phyloP scores from a whole-genome alignment of 2,113 vertebrate genomes.

The Siphamia tubifer region DNA sequence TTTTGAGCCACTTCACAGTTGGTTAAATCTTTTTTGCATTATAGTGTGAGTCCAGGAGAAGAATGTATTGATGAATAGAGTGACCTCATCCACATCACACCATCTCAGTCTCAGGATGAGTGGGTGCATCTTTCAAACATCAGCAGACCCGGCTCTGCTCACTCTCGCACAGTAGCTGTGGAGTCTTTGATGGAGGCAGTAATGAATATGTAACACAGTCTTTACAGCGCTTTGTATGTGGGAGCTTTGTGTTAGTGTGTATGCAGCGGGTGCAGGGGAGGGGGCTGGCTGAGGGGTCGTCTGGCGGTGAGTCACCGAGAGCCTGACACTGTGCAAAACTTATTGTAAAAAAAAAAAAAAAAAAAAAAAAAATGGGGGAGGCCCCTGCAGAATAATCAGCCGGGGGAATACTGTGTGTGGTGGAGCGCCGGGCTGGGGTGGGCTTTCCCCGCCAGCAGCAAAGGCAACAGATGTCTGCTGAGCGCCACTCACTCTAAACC shows the following conservation, averaged over 20 bases:
- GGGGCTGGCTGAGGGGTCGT: neutral
- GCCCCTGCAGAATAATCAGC: neutral
- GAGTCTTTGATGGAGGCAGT: conserved; percentile 71
- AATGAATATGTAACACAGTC: conserved; percentile 91
- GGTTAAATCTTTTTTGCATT: neutral
- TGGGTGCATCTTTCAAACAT: conserved; percentile 68
- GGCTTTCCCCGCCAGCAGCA: conserved; percentile 82
- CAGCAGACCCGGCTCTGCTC: neutral
- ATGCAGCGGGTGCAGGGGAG: neutral
- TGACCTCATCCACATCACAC: conserved; percentile 82
- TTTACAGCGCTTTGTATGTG: conserved; percentile 35
- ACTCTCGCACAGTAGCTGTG: neutral
- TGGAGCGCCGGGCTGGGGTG: too few relatives aligned
- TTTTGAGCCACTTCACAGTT: neutral
- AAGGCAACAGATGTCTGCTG: conserved; percentile 95
- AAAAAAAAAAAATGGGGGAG: neutral
- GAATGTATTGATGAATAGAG: neutral
- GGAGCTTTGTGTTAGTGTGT: conserved; percentile 25
- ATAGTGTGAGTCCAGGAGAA: neutral
- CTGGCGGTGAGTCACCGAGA: neutral
- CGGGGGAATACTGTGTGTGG: conserved; percentile 25
- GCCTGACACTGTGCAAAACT: conserved; percentile 17
- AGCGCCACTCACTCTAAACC: conserved; percentile 51
- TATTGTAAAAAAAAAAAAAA: conserved; percentile 24
- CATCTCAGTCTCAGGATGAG: conserved; percentile 33